Evolutionary conservation across 2,113 vertebrate genomes (phyloP).

Genomic region (Clarias magur): DNA sequence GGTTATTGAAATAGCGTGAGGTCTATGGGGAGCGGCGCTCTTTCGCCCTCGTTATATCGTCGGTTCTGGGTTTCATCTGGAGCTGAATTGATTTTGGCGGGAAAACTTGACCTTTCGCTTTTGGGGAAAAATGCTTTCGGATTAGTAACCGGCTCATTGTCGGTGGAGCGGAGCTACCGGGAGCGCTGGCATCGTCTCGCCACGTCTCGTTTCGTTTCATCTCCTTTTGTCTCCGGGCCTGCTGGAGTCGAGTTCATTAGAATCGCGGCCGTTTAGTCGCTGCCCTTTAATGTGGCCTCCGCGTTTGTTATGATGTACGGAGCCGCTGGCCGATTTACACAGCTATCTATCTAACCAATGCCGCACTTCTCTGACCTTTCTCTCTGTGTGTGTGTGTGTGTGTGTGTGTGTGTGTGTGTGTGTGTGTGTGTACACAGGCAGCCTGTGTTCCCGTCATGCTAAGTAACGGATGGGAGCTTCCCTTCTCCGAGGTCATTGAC

Average conservation of each 20-base stretch:
- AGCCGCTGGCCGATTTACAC: neutral
- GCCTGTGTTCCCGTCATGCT: conserved; percentile 77
- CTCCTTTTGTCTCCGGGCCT: neutral
- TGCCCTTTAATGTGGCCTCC: conserved; percentile 38
- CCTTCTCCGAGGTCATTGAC: conserved; percentile 78
- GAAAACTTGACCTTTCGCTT: neutral
- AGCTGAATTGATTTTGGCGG: neutral
- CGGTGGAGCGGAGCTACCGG: neutral
- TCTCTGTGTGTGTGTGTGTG: conserved; percentile 8
- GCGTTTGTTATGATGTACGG: conserved; percentile 39
- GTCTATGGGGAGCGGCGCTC: neutral
- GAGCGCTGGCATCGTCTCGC: neutral
- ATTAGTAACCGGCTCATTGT: neutral
- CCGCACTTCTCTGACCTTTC: conserved; percentile 33
- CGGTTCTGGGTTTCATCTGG: neutral
- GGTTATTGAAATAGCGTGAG: neutral
- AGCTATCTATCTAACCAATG: conserved; percentile 30
- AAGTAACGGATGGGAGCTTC: conserved; percentile 79
- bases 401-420: conserved; percentile 34
- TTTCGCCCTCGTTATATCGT: neutral
- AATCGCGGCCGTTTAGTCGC: conserved; percentile 33
- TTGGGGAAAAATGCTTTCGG: neutral
- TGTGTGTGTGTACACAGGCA: conserved; percentile 63
- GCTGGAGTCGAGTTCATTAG: neutral
- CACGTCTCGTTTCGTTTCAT: neutral